phyloP scores from a whole-genome alignment of 2,113 vertebrate species.

The Pseudonaja textilis region DNA sequence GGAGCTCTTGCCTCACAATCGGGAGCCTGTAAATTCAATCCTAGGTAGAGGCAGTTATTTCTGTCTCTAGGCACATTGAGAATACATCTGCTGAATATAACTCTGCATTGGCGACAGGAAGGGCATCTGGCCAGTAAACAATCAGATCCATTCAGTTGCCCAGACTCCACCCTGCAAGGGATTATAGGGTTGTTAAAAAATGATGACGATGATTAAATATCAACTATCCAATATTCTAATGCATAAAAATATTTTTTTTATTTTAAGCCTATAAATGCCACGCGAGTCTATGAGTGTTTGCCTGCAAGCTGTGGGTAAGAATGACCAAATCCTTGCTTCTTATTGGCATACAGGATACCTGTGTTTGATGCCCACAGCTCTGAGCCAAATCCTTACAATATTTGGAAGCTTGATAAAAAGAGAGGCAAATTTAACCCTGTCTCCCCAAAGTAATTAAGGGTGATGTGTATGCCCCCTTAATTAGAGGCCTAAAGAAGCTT shows the following conservation, averaged over 20 bases:
- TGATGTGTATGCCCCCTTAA: conserved; percentile 44
- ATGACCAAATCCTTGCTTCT: conserved; percentile 18
- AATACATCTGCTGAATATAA: too few relatives aligned
- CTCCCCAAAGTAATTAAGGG: conserved; percentile 60
- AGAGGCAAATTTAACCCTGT: conserved; percentile 41
- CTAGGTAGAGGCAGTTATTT: too few relatives aligned
- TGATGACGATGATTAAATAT: background rate
- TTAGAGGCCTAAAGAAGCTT: conserved; percentile 53
- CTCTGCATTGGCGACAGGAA: too few relatives aligned
- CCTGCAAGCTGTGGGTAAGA: background rate
- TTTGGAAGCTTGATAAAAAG: conserved; percentile 40
- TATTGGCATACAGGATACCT: conserved; percentile 15
- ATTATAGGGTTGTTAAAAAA: too few relatives aligned
- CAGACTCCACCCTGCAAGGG: too few relatives aligned
- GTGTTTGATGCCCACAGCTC: conserved; percentile 13
- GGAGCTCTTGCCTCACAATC: too few relatives aligned
- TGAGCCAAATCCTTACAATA: conserved; percentile 24
- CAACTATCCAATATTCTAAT: background rate
- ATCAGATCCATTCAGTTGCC: too few relatives aligned
- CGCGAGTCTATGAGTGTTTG: background rate
- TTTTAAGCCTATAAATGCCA: background rate
- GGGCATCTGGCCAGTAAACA: too few relatives aligned
- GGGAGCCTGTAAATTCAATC: too few relatives aligned
- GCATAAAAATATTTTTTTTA: background rate
- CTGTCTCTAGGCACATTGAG: too few relatives aligned